Evolutionary conservation across 2,888 invertebrate species (phyloP), one percentile per base, ranked within the genome.

Genomic region (Caenorhabditis wallacei): DNA sequence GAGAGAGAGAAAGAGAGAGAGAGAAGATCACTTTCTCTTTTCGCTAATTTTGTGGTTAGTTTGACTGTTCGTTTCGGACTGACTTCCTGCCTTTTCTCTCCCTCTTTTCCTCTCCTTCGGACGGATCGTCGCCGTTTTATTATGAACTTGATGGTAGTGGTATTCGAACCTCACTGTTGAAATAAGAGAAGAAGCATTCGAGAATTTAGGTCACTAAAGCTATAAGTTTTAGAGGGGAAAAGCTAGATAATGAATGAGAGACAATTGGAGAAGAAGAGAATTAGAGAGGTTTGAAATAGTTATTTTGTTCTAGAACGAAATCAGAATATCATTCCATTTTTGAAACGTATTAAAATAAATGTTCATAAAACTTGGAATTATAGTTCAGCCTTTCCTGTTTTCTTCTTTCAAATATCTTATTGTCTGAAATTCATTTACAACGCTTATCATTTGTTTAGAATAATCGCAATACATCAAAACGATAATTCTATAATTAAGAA

Each of bases 111-210:
- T 18, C 46, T 18, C 18, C 2, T 59, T 16, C 37, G 22, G 18
- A 20, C 35, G 56, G 8, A 37, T 53, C 66, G 18, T 8, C 64
- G 70, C 76, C 75, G 66, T 75, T 75, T 76, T 76, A 76, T 76
- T 68, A 68, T 76, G 69, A 76, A 76, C 76, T 76, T 76, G 76
- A 76, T 68, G 74, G 74, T 54, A 13, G 57, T 35, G 51, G 61
- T 51, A 53, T 37, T 51, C 35, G 61, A 71, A 57, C 56, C 61
- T 71, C 70, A 22, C 8, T 35, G 40, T 24, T 26, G 61, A 51
- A 22, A 48, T 16, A 56, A 37, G 30, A 26, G 56, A 43, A 43
- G 30, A 43, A 59, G 37, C 40, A 61, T 53, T 53, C 46, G 63
- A 46, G 63, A 46, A 70, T 48, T 26, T 46, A 57, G 70, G 70